Evolutionary conservation across 2,113 vertebrate genomes (phyloP).

Genomic region (Larimichthys crocea): DNA sequence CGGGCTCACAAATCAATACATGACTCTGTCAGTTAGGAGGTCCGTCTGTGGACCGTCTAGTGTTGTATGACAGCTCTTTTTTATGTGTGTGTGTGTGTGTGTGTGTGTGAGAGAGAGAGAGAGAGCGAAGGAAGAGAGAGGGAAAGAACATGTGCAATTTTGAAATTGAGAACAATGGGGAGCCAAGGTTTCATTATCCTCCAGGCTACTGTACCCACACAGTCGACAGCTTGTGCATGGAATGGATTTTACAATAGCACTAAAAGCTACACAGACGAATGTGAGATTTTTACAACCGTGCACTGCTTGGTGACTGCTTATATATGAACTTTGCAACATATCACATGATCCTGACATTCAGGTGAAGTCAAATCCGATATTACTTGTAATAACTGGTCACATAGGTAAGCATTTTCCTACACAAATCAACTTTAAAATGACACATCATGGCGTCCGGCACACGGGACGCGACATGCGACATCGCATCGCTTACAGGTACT

Average conservation of each 20-base stretch:
- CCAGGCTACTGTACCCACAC: slow-evolving; percentile 57
- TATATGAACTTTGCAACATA: slow-evolving; percentile 31
- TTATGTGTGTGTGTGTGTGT: neutral
- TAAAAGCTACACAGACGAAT: slow-evolving; percentile 42
- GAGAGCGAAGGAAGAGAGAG: slow-evolving; percentile 17
- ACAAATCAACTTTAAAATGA: slow-evolving; percentile 8
- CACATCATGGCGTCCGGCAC: neutral
- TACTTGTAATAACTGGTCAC: slow-evolving; percentile 18
- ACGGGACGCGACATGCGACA: neutral
- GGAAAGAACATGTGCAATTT: slow-evolving; percentile 32
- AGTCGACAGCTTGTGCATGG: slow-evolving; percentile 60
- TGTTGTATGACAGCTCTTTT: neutral
- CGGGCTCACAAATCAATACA: slow-evolving; percentile 54
- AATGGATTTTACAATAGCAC: slow-evolving; percentile 54
- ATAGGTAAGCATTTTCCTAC: slow-evolving; percentile 8
- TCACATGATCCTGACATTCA: slow-evolving; percentile 30
- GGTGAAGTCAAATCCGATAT: slow-evolving; percentile 18
- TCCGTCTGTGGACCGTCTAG: slow-evolving; percentile 10
- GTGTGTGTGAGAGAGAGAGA: neutral
- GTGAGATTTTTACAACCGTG: slow-evolving; percentile 30
- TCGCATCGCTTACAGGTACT: slow-evolving; percentile 33
- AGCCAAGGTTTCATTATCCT: slow-evolving; percentile 61
- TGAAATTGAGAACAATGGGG: slow-evolving; percentile 46
- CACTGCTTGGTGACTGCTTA: slow-evolving; percentile 8
- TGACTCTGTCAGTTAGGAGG: slow-evolving; percentile 44